These are phyloP conservation scores for Vanessa atalanta DNA, from an alignment of 1,140 invertebrate species.

Conservation along the genomic window DNA sequence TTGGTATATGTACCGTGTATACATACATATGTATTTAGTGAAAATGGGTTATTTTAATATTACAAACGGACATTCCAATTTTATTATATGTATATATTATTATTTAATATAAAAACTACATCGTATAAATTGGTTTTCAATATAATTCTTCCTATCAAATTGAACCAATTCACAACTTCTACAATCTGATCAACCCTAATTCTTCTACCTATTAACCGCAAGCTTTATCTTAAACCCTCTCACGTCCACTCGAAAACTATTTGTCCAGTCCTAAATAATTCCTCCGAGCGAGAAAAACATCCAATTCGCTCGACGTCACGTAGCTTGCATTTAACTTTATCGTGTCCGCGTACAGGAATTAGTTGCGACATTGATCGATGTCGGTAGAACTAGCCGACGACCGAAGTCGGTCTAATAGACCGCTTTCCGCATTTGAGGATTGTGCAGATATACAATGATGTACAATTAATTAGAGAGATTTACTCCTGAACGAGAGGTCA, in stretches of 20 bases:
- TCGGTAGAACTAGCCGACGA: constrained; percentile 32
- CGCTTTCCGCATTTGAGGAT: constrained; percentile 36
- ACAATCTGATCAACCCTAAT: constrained; percentile 42
- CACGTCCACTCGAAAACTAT: constrained; percentile 62
- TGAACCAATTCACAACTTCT: constrained; percentile 8
- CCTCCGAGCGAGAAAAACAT: constrained; percentile 51
- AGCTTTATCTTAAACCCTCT: constrained; percentile 58
- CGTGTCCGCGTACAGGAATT: constrained; percentile 59
- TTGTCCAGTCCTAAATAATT: constrained; percentile 63
- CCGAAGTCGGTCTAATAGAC: constrained; percentile 40
- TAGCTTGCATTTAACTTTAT: constrained; percentile 58
- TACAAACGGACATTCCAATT: too few species aligned
- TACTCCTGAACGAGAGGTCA: neutral
- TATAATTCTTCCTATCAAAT: constrained; percentile 13
- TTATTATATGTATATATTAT: too few species aligned
- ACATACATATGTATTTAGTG: too few species aligned
- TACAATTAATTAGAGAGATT: constrained; percentile 29
- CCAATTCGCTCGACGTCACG: constrained; percentile 54
- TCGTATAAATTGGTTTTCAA: constrained; percentile 14
- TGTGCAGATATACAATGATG: constrained; percentile 27
- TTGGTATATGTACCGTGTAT: too few species aligned
- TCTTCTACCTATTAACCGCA: constrained; percentile 50
- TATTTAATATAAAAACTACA: neutral
- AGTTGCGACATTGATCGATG: constrained; percentile 67
- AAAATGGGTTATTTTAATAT: too few species aligned